Conservation (phyloP, 2,797 vertebrate species). For the Micrastur ruficollis region DNA sequence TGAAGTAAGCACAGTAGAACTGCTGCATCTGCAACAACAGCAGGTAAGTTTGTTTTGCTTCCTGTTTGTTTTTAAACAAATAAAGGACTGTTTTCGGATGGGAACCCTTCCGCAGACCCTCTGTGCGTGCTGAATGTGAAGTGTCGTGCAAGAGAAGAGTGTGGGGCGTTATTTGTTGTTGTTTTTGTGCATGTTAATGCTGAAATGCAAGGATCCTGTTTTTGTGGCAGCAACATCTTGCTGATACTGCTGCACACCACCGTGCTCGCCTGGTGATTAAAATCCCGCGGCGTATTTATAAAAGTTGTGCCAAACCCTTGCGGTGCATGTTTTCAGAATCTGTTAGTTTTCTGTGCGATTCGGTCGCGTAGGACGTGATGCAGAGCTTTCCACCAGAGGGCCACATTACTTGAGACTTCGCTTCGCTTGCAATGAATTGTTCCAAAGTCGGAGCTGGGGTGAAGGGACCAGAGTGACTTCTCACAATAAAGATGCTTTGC, state of each 20-base stretch:
- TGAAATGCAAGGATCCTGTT: background rate
- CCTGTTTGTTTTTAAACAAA: constrained; percentile 66
- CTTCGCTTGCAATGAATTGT: constrained; percentile 67
- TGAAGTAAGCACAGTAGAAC: constrained; percentile 99
- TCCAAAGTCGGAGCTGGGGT: constrained; percentile 74
- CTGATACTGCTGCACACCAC: background rate
- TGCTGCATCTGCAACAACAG: constrained; percentile 99
- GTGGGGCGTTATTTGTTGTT: constrained; percentile 47
- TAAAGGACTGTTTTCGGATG: constrained; percentile 17
- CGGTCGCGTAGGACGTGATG: constrained; percentile 73
- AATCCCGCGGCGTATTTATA: constrained; percentile 31
- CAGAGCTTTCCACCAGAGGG: constrained; percentile 93
- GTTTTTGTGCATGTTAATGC: constrained; percentile 37
- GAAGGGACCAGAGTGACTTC: constrained; percentile 71
- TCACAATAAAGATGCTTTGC: constrained; percentile 51
- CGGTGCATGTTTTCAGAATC: constrained; percentile 62
- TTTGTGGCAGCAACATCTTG: background rate
- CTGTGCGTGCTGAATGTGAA: background rate
- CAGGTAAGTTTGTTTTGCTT: constrained; percentile 93
- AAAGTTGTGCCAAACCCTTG: constrained; percentile 57
- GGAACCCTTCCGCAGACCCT: background rate
- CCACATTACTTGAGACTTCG: constrained; percentile 88
- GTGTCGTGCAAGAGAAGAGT: constrained; percentile 2
- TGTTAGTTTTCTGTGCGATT: constrained; percentile 57
- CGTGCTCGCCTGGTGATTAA: constrained; percentile 49